Base-by-base conservation (phyloP, 2,113 vertebrate species). In the Nannobrachium achirus region DNA sequence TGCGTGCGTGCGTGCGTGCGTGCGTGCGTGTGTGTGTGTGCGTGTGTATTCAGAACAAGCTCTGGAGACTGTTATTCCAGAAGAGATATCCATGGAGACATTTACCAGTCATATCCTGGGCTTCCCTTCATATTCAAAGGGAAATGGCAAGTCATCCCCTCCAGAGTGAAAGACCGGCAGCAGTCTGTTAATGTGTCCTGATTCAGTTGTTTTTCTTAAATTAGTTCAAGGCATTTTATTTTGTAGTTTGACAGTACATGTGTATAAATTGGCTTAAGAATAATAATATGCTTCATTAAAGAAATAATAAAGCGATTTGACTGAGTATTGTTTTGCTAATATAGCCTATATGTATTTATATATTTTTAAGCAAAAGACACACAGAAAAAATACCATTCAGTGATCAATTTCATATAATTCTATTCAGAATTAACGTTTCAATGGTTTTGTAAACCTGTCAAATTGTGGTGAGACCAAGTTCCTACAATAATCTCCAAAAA, bases 51-150 rank as follows among this genome's bases (percentile, higher is more conserved):
- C 89, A 50, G 83, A 89, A 45, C 84, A 81, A 76, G 74, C 86
- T 33, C 80, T 92, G 56, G 92, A 94, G 82, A 71, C 85, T 56
- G 81, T 76, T n/a, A 93, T 99, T 70, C 95, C 96, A 13, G 84
- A 89, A 3, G 91, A 95, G 86, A 93, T 98, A 81, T 94, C 94
- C 46, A 67, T 92, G 57, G 90, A 94, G 76, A 89, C 88, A 51
- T 96, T 98, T n/a, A 63, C 87, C 5, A 59, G 65, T 33, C 85
- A 94, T 33, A 93, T 98, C 81, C 91, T 98, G 61, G 94, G 94
- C 53, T 92, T 98, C 63, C 89, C 87, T 0, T 48, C 62, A 0
- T 80, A 56, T 52, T 18, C 18, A 52, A n/a, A 39, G 8, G n/a
- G n/a, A 19, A 55, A 16, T 2, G 16, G 14, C 53, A 49, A 33